A percentile compares a stretch with the other conserved stretches of the same genome.
Evolutionary conservation across 2,888 invertebrate genomes (phyloP).

Genomic region (Venusia cambrica): DNA sequence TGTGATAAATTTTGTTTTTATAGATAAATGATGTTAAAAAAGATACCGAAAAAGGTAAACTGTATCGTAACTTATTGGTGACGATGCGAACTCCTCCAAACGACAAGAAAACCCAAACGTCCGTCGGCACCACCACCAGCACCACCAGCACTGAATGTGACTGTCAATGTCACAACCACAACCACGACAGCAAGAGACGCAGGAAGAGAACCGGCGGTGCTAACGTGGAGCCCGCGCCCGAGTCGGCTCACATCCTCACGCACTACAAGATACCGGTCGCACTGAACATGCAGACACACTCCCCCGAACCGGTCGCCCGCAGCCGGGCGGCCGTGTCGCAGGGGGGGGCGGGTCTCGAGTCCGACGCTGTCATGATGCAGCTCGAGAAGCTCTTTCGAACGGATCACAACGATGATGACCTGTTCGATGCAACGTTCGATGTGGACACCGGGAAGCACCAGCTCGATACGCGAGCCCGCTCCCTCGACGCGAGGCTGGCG

Average conservation of each 20-base stretch:
- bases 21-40: slow-evolving; percentile 64
- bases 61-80: slow-evolving; percentile 57
- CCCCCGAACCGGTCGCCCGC: slow-evolving; percentile 25
- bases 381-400: slow-evolving; percentile 69
- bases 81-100: slow-evolving; percentile 38
- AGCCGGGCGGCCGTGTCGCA: too few species aligned
- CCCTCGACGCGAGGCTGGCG: slow-evolving; percentile 60
- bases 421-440: slow-evolving; percentile 59
- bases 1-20: slow-evolving; percentile 21
- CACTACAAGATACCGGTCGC: slow-evolving; percentile 35
- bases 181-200: slow-evolving; percentile 48
- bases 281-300: slow-evolving; percentile 34
- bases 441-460: slow-evolving; percentile 31
- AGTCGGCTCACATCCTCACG: too few species aligned
- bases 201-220: slow-evolving; percentile 28
- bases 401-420: slow-evolving; percentile 63
- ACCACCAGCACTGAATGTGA: slow-evolving; percentile 41
- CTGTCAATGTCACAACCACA: slow-evolving; percentile 56
- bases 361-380: slow-evolving; percentile 63
- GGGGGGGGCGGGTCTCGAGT: too few species aligned
- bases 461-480: slow-evolving; percentile 42
- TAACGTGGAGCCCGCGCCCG: too few species aligned
- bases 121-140: slow-evolving; percentile 27
- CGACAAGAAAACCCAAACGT: slow-evolving; percentile 29
- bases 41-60: slow-evolving; percentile 57